phyloP scores from a whole-genome alignment of 2,888 invertebrate genomes.

The Choreutis nemorana region DNA sequence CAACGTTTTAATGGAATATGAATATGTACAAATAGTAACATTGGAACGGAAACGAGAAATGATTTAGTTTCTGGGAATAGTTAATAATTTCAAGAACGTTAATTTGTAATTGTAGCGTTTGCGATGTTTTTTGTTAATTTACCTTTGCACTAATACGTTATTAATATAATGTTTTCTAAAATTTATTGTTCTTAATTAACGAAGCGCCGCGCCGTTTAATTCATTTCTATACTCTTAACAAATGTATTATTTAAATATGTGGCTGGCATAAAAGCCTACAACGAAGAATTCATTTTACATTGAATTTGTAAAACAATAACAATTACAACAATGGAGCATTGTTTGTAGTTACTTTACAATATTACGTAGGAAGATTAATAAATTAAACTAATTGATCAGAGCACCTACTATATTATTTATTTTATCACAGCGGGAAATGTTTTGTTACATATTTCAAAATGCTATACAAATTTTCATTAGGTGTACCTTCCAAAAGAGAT shows the following conservation, averaged over 20 bases:
- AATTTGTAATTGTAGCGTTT: no score
- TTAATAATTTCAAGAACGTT: constrained; percentile 28
- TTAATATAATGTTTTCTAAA: no score
- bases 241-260: constrained; percentile 28
- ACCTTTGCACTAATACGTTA: no score
- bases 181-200: no score
- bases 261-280: constrained; percentile 45
- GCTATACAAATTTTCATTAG: not conserved
- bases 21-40: constrained; percentile 28
- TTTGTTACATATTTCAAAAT: not conserved
- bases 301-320: constrained; percentile 46
- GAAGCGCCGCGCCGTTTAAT: no score
- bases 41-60: constrained; percentile 45
- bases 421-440: not conserved
- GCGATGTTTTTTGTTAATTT: no score
- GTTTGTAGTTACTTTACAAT: constrained; percentile 39
- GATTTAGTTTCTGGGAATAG: constrained; percentile 35
- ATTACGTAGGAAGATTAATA: constrained; percentile 39
- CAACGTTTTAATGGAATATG: constrained; percentile 40
- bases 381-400: no score
- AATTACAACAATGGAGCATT: constrained; percentile 52
- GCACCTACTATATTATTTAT: not conserved
- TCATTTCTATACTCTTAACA: no score
- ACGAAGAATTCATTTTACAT: constrained; percentile 39
- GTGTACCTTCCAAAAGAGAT: not conserved